phyloP scores from a whole-genome alignment of 1,140 invertebrate genomes.

The Drosophila equinoxialis region DNA sequence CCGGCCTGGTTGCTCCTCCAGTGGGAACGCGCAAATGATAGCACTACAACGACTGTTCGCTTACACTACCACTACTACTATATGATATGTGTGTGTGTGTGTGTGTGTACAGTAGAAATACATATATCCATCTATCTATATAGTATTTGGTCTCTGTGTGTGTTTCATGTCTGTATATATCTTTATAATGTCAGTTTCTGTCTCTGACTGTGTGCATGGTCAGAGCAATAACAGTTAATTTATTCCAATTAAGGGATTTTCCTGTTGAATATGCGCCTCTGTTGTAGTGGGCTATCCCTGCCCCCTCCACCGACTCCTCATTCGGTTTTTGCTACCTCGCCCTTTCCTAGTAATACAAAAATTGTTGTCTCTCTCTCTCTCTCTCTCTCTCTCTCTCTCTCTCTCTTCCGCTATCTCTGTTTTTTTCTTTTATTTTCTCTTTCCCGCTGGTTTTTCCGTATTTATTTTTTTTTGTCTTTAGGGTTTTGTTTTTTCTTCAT shows the following conservation, averaged over 20 bases:
- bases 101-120: neutral
- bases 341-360: slow-evolving; percentile 58
- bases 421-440: slow-evolving; percentile 1
- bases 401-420: slow-evolving; percentile 12
- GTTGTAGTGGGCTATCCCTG: slow-evolving; percentile 19
- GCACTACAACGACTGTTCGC: slow-evolving; percentile 16
- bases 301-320: neutral
- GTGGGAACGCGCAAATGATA: slow-evolving; percentile 50
- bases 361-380: slow-evolving; percentile 48
- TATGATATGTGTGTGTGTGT: neutral
- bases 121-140: slow-evolving; percentile 3
- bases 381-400: slow-evolving; percentile 25
- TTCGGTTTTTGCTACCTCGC: neutral
- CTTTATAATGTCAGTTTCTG: slow-evolving; percentile 23
- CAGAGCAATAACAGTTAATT: slow-evolving; percentile 82
- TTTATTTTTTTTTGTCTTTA: slow-evolving; percentile 58
- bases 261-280: slow-evolving; percentile 80
- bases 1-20: slow-evolving; percentile 23
- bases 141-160: neutral
- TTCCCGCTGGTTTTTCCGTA: slow-evolving; percentile 33
- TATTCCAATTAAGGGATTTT: slow-evolving; percentile 83
- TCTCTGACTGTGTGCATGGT: slow-evolving; percentile 51
- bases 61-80: neutral
- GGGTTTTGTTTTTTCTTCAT: slow-evolving; percentile 54
- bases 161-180: slow-evolving; percentile 8